These are phyloP conservation scores for Samia ricini DNA, from an alignment of 1,140 invertebrate genomes.

Conservation along the genomic window DNA sequence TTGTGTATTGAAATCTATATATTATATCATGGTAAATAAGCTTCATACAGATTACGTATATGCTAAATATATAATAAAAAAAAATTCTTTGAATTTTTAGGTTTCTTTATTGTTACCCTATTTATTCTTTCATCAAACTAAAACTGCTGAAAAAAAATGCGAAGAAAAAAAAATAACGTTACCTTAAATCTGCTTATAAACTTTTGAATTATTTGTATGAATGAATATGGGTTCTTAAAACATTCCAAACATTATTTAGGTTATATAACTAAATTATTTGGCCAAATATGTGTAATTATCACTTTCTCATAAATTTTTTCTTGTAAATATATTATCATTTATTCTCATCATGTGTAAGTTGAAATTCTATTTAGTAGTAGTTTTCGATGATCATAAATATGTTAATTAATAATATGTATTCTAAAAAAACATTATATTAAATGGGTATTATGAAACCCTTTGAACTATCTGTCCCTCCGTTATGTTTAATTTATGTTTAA, in stretches of 20 bases:
- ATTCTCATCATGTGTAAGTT: slow-evolving; percentile 30
- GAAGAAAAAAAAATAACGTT: no score
- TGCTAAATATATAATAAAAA: no score
- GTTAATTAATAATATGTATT: slow-evolving; percentile 33
- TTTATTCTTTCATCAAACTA: slow-evolving; percentile 21
- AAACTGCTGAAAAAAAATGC: no score
- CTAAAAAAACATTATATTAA: slow-evolving; percentile 23
- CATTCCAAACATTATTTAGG: not conserved
- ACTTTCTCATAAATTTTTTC: slow-evolving; percentile 33
- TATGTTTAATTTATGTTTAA: slow-evolving; percentile 31
- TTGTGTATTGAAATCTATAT: no score
- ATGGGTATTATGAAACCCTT: slow-evolving; percentile 42
- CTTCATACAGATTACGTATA: no score
- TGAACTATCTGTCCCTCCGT: slow-evolving; percentile 35
- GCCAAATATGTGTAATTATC: slow-evolving; percentile 64
- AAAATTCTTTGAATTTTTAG: no score
- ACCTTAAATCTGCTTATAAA: slow-evolving; percentile 26
- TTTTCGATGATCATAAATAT: slow-evolving; percentile 43
- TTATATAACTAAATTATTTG: slow-evolving; percentile 65
- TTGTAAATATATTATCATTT: slow-evolving; percentile 63
- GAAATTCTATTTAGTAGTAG: slow-evolving; percentile 42
- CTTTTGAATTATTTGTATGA: slow-evolving; percentile 24
- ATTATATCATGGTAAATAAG: no score
- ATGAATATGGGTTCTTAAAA: slow-evolving; percentile 6
- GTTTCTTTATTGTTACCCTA: no score